Evolutionary conservation across 2,113 vertebrate genomes (phyloP).

Genomic region (Rhinolophus ferrumequinum): DNA sequence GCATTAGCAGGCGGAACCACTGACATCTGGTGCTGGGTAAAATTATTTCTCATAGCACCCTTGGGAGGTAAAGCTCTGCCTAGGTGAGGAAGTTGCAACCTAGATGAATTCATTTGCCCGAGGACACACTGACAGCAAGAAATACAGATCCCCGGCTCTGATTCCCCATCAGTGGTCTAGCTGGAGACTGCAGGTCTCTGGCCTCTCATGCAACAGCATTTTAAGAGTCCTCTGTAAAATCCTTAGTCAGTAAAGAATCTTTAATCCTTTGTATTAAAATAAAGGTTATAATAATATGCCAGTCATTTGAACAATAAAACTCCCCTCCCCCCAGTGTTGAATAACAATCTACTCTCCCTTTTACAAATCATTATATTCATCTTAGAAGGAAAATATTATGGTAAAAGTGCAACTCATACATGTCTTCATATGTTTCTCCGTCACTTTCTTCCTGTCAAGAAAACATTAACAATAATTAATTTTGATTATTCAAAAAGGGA

Average conservation of each 20-base stretch:
- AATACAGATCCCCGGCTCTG: neutral
- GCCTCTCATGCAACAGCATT: neutral
- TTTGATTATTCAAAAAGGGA: slow-evolving; percentile 23
- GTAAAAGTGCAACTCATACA: slow-evolving; percentile 82
- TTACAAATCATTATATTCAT: slow-evolving; percentile 16
- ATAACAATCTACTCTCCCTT: neutral
- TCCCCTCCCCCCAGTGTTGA: neutral
- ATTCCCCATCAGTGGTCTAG: neutral
- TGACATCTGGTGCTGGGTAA: neutral
- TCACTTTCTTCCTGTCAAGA: slow-evolving; percentile 87
- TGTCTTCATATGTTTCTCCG: slow-evolving; percentile 93
- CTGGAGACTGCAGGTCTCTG: neutral
- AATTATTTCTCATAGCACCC: neutral
- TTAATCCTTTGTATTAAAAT: slow-evolving; percentile 25
- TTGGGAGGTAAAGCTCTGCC: neutral
- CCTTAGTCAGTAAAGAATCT: neutral
- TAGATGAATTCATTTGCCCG: neutral
- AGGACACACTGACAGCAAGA: neutral
- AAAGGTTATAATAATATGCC: neutral
- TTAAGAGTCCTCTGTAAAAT: neutral
- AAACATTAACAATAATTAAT: slow-evolving; percentile 20
- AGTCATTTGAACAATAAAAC: neutral
- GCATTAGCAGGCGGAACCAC: neutral
- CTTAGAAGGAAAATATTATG: slow-evolving; percentile 17
- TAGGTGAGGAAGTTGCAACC: neutral